phyloP scores from a whole-genome alignment of 2,888 invertebrate species.

The Oeneis ivallda region DNA sequence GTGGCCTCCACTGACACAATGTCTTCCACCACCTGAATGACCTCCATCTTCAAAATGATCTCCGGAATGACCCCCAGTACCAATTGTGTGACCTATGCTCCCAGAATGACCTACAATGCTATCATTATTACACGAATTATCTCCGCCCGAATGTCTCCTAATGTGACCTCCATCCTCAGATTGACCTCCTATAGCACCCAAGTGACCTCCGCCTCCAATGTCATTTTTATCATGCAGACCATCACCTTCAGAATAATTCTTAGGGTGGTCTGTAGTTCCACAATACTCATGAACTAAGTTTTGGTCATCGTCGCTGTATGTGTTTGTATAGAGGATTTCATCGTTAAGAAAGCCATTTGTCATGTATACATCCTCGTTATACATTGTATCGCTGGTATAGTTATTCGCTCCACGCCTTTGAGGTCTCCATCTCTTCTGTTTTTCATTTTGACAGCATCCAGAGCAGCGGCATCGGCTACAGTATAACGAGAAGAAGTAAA shows the following conservation, averaged over 20 bases:
- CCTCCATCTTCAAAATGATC: not conserved
- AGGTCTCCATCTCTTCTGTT: not conserved
- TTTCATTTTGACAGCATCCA: constrained; percentile 12
- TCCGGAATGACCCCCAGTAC: not conserved
- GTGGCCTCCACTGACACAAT: not conserved
- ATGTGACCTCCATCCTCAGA: not conserved
- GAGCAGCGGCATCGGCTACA: not conserved
- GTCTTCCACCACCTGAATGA: not conserved
- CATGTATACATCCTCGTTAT: not conserved
- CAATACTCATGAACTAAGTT: not conserved
- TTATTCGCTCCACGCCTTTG: not conserved
- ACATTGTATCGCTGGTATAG: not conserved
- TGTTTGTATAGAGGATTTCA: not conserved
- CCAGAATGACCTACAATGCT: not conserved
- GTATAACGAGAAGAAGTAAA: constrained; percentile 12
- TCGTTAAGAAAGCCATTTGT: not conserved
- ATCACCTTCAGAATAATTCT: not conserved
- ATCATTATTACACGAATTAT: too few species aligned
- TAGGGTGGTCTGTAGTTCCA: too few species aligned
- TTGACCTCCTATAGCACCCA: not conserved
- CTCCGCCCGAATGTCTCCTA: not conserved
- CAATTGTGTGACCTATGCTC: not conserved
- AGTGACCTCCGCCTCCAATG: not conserved
- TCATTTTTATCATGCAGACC: not conserved
- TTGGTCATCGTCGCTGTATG: not conserved